Base-by-base conservation (phyloP, 2,113 vertebrate species). In the Apodemus speciosus region DNA sequence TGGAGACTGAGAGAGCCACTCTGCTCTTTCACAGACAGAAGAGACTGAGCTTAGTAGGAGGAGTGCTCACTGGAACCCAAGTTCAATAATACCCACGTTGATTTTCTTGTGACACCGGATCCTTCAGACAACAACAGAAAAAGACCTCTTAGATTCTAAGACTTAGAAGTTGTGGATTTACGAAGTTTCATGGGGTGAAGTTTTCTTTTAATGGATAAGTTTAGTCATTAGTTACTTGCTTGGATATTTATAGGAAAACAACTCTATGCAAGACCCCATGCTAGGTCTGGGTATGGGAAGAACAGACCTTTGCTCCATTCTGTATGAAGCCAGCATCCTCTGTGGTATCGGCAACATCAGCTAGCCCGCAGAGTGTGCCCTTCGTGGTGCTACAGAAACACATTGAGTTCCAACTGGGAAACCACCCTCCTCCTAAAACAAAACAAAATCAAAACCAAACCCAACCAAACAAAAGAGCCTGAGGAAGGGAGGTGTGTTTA, bases 1-100 rank as follows among this genome's bases (percentile, higher is more conserved):
- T 20, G 51, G 40, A 49, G 40, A 32, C 40, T 43, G 56, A 30
- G 23, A 18, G 43, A 30, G 15, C 4, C 53, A 49, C 25, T 58
- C 51, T 88, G 18, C 38, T 13, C 0, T 46, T 0, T 15, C 0
- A 0, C 21, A 16, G 3, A 0, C 25, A 13, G 3, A 58, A n/a
- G 51, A 76, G 16, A 16, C 25, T 18, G 38, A 20, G 4, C 72
- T 60, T 77, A 66, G 49, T 20, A 10, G 11, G 8, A 15, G 21
- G 3, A 9, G 6, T 13, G 3, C 23, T 51, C 1, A 0, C 21
- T 72, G 16, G 32, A 40, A 14, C 49, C 68, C 43, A 27, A 20
- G 62, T 53, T 51, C 53, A 43, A 30, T 32, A 32, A 9, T 15
- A 20, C 23, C 56, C 64, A 58, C n/a, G 35, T 76, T 89, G 79